Conservation (phyloP, 2,888 invertebrate species). For the Eilema depressum region DNA sequence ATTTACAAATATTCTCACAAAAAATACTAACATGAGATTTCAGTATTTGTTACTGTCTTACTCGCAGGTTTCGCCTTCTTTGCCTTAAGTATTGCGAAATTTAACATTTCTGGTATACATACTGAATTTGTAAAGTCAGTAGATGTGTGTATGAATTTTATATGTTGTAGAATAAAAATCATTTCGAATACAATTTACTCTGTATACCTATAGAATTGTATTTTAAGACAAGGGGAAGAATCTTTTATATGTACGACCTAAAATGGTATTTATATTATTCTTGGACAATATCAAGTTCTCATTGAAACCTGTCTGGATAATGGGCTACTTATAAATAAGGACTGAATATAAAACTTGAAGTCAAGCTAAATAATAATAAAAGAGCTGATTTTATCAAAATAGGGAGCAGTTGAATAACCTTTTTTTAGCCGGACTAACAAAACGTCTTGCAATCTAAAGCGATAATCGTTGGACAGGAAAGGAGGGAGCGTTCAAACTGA, state of each 20-base stretch:
- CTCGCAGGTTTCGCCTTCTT: too few species aligned
- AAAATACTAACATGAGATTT: too few species aligned
- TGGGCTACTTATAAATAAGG: not conserved
- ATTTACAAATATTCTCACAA: too few species aligned
- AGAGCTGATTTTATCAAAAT: slow-evolving; percentile 21
- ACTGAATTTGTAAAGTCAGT: too few species aligned
- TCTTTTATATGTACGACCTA: not conserved
- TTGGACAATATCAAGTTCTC: not conserved
- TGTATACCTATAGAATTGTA: not conserved
- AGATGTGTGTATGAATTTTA: not conserved
- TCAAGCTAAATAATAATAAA: not conserved
- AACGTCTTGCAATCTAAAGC: slow-evolving; percentile 68
- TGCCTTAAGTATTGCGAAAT: too few species aligned
- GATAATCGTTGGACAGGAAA: slow-evolving; percentile 63
- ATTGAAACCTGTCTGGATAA: not conserved
- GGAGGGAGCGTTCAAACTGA: slow-evolving; percentile 52
- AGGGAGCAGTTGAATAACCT: slow-evolving; percentile 60
- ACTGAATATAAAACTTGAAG: too few species aligned
- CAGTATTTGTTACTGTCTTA: too few species aligned
- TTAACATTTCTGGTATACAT: too few species aligned
- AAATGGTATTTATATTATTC: not conserved
- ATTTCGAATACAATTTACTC: not conserved
- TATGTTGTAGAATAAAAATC: not conserved
- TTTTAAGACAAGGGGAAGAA: not conserved
- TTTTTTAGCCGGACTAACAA: slow-evolving; percentile 67